A percentile compares a stretch with the other conserved stretches of the same genome.
Conservation (phyloP, 2,888 invertebrate genomes). For the Hypena proboscidalis region DNA sequence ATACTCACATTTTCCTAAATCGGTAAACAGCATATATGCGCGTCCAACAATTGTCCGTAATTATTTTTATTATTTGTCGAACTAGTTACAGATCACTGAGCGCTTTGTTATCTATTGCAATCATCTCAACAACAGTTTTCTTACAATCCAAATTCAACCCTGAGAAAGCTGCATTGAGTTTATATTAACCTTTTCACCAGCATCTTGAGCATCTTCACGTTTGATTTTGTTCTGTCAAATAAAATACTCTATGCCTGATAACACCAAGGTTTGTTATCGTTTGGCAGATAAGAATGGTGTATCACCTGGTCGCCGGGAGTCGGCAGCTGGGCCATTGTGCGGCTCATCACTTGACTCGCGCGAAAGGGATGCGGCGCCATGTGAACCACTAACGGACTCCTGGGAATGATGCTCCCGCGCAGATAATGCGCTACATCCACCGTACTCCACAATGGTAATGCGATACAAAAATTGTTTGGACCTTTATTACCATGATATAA, state of each 20-base stretch:
- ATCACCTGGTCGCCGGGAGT: slow-evolving; percentile 75
- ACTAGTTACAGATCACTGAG: slow-evolving; percentile 79
- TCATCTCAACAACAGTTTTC: slow-evolving; percentile 53
- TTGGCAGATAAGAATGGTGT: slow-evolving; percentile 31
- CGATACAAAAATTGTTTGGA: slow-evolving; percentile 49
- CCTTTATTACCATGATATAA: slow-evolving; percentile 18
- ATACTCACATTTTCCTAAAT: neutral
- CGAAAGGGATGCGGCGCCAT: slow-evolving; percentile 80
- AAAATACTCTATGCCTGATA: slow-evolving; percentile 16
- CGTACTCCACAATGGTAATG: slow-evolving; percentile 62
- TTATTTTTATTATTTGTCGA: slow-evolving; percentile 71
- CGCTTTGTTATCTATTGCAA: slow-evolving; percentile 74
- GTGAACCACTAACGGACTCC: slow-evolving; percentile 76
- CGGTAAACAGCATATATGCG: slow-evolving; percentile 3
- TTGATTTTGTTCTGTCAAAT: slow-evolving; percentile 7
- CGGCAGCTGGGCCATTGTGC: slow-evolving; percentile 74
- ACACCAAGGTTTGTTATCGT: slow-evolving; percentile 46
- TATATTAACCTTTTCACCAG: slow-evolving; percentile 50
- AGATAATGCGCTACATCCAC: slow-evolving; percentile 51
- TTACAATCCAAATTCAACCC: slow-evolving; percentile 49
- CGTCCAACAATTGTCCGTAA: slow-evolving; percentile 39
- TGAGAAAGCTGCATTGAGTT: slow-evolving; percentile 52
- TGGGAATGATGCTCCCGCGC: slow-evolving; percentile 67
- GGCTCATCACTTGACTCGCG: slow-evolving; percentile 81
- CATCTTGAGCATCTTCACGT: slow-evolving; percentile 49